phyloP scores from a whole-genome alignment of 37 sponge, comb jelly and placozoan species.

The Ephydatia muelleri region DNA sequence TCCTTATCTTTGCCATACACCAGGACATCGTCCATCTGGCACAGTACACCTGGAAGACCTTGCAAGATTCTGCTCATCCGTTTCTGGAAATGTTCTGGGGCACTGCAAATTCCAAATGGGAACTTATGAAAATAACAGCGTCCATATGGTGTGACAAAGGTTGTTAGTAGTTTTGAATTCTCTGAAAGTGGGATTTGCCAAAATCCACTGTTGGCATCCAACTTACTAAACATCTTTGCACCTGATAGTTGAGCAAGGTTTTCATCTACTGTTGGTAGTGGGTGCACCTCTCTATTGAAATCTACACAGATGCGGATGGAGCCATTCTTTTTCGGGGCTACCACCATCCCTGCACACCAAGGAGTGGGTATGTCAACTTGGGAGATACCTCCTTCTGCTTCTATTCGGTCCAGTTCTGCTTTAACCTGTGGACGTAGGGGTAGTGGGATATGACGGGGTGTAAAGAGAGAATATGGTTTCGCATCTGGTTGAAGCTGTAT shows the following conservation, averaged over 20 bases:
- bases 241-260: conserved; percentile 18
- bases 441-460: conserved; percentile 13
- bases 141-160: conserved; percentile 20
- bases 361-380: conserved; percentile 16
- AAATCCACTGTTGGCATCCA: conserved; percentile 25
- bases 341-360: conserved; percentile 41
- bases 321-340: conserved; percentile 12
- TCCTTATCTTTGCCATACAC: conserved; percentile 5
- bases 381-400: conserved; percentile 9
- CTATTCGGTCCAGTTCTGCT: conserved; percentile 20
- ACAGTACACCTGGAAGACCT: conserved; percentile 4
- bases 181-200: conserved; percentile 14
- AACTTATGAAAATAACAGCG: conserved; percentile 17
- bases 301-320: conserved; percentile 13
- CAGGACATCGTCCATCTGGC: conserved; percentile 17
- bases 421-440: conserved; percentile 14
- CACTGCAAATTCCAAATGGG: conserved; percentile 17
- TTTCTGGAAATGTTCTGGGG: conserved; percentile 20
- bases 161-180: conserved; percentile 11
- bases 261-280: conserved; percentile 15
- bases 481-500: conserved; percentile 35
- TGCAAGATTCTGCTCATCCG: conserved; percentile 11
- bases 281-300: conserved; percentile 14
- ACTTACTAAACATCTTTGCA: conserved; percentile 22
- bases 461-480: conserved; percentile 14